These are phyloP conservation scores for Drosophila watanabei DNA, from an alignment of 1,140 invertebrate species.

Conservation along the genomic window DNA sequence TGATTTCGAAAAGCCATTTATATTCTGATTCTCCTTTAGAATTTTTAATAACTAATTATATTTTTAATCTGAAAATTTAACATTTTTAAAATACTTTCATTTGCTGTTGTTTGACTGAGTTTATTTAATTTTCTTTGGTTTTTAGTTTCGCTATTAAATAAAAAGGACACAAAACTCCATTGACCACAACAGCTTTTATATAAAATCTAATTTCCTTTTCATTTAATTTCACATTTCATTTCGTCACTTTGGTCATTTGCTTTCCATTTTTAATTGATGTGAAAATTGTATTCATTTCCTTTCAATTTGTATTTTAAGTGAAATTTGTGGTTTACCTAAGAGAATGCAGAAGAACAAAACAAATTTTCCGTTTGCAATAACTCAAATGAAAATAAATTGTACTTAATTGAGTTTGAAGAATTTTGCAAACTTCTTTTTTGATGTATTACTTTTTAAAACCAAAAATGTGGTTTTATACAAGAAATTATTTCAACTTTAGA, in stretches of 20 bases:
- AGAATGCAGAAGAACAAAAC: background rate
- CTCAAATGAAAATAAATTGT: slow-evolving; percentile 6
- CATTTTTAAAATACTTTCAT: background rate
- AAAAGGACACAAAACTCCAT: background rate
- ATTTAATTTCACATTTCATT: slow-evolving; percentile 19
- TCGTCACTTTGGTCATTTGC: slow-evolving; percentile 9
- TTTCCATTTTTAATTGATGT: slow-evolving; percentile 8
- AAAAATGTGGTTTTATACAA: background rate
- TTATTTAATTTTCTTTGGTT: background rate
- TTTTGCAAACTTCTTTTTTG: background rate
- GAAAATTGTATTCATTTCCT: slow-evolving; percentile 5
- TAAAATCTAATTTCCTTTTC: slow-evolving; percentile 2
- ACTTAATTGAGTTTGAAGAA: background rate
- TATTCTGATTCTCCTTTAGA: too few species aligned
- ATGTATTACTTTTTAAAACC: background rate
- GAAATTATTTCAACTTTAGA: background rate
- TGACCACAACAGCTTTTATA: background rate
- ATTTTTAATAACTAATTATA: too few species aligned
- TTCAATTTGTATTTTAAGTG: slow-evolving; percentile 6
- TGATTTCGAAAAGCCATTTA: too few species aligned
- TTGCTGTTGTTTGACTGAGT: background rate
- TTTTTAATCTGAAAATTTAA: background rate
- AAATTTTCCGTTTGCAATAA: background rate
- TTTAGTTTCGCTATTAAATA: background rate
- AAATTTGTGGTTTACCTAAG: slow-evolving; percentile 1